Base-by-base conservation (phyloP, 2,888 invertebrate species). In the Eristalis intricaria region DNA sequence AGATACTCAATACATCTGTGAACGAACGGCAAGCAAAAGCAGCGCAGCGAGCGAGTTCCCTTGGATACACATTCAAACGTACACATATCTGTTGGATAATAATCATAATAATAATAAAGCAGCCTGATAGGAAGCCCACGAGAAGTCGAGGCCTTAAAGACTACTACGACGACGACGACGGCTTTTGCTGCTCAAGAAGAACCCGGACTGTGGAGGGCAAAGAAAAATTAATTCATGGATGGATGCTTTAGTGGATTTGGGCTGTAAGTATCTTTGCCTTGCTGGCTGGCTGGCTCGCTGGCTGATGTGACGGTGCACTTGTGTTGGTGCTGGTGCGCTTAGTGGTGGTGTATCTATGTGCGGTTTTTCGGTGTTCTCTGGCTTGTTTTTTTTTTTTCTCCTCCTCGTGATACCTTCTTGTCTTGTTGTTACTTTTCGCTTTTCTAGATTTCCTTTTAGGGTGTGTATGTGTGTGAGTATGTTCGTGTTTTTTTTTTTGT, bases 161-260 rank as follows among this genome's bases (percentile, higher is more conserved):
- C 10, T n/a, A n/a, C n/a, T n/a, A n/a, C n/a, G n/a, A 19, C 19
- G 70, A 43, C 43, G 29, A 10, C 11, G 38, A 32, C n/a, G 43
- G 19, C 19, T 35, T 40, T 22, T 75, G 61, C 38, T 61, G 56
- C 19, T 64, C 15, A 50, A 58, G 19, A 8, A 22, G 35, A 22
- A 58, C 13, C 56, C 43, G 71, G 15, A 32, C 15, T n/a, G 19
- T 10, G 60, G 35, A 71, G 22, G 22, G 19, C 8, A 32, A 32
- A 69, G 71, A 63, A 77, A 78, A 79, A 84, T 76, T 84, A 86
- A 77, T 89, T 89, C 82, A 88, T 84, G 89, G 89, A 89, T 87
- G 88, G 88, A 82, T 84, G 89, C 87, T 87, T 80, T 83, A 69
- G 84, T 82, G 77, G 70, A 89, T 84, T 84, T 89, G 5, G 64